Conservation (phyloP, 2,113 vertebrate species). For the Tragelaphus imberbis region DNA sequence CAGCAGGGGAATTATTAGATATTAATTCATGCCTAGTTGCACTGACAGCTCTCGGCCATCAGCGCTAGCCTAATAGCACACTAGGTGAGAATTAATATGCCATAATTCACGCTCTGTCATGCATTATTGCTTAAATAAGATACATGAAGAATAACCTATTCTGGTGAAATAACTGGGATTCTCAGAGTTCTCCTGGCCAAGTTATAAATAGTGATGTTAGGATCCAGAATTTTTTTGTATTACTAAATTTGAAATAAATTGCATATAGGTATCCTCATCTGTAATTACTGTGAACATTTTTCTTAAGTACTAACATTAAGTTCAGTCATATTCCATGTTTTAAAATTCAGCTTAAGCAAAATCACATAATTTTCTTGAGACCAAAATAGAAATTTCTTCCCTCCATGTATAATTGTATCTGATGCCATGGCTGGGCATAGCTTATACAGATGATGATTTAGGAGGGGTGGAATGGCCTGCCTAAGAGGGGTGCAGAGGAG, state of each 20-base stretch:
- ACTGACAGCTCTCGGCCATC: slow-evolving; percentile 66
- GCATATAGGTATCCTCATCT: slow-evolving; percentile 57
- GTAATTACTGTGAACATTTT: slow-evolving; percentile 65
- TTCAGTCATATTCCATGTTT: slow-evolving; percentile 71
- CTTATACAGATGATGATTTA: not conserved
- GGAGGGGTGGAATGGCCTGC: not conserved
- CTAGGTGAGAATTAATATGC: slow-evolving; percentile 75
- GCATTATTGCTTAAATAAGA: slow-evolving; percentile 57
- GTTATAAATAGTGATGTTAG: slow-evolving; percentile 64
- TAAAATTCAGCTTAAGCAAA: slow-evolving; percentile 59
- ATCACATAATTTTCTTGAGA: slow-evolving; percentile 60
- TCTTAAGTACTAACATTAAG: slow-evolving; percentile 67
- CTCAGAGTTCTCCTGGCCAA: slow-evolving; percentile 49
- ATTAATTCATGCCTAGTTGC: slow-evolving; percentile 70
- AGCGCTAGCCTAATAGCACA: slow-evolving; percentile 60
- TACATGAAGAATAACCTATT: slow-evolving; percentile 59
- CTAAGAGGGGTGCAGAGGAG: not conserved
- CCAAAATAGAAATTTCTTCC: slow-evolving; percentile 50
- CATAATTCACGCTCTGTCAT: slow-evolving; percentile 64
- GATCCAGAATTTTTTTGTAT: slow-evolving; percentile 72
- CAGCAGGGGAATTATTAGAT: slow-evolving; percentile 67
- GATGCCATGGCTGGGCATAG: not conserved
- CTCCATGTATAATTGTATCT: slow-evolving; percentile 40
- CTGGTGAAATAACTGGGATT: slow-evolving; percentile 56
- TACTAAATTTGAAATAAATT: slow-evolving; percentile 70